Percentiles rank a stretch among this genome's conserved stretches.
These are phyloP conservation scores for Glossosoma conforme DNA, from an alignment of 1,140 invertebrate genomes.

Conservation along the genomic window DNA sequence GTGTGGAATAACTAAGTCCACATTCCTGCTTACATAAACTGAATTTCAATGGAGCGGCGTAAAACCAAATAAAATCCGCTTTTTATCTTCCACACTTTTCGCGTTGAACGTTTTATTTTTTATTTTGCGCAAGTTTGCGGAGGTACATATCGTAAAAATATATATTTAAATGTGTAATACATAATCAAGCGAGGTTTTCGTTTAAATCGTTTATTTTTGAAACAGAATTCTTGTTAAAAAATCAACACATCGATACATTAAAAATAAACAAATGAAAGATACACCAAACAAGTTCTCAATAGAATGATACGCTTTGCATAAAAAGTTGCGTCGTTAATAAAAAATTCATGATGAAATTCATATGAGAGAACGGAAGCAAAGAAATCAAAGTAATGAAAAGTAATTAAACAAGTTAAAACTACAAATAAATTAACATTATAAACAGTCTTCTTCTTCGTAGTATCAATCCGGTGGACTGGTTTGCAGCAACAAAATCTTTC, in stretches of 20 bases:
- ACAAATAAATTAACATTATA: no score
- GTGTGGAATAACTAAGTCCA: constrained; percentile 6
- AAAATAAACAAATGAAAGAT: background rate
- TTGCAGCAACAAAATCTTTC: no score
- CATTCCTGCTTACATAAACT: constrained; percentile 12
- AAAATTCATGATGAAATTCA: no score
- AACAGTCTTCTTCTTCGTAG: no score
- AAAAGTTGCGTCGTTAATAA: no score
- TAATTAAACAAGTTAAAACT: no score
- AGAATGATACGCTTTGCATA: no score
- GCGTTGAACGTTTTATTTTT: background rate
- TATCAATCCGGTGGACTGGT: no score
- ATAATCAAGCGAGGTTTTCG: background rate
- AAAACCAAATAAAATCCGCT: constrained; percentile 12
- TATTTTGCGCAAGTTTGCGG: background rate
- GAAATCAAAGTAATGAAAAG: no score
- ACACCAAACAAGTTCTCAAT: no score
- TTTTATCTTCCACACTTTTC: no score
- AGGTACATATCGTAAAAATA: background rate
- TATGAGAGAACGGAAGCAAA: no score
- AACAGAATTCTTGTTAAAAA: background rate
- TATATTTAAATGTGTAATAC: background rate
- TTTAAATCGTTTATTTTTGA: background rate
- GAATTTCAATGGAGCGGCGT: constrained; percentile 16
- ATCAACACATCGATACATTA: background rate